Evolutionary conservation across 2,888 invertebrate species (phyloP).

Genomic region (Drosophila subquinaria): DNA sequence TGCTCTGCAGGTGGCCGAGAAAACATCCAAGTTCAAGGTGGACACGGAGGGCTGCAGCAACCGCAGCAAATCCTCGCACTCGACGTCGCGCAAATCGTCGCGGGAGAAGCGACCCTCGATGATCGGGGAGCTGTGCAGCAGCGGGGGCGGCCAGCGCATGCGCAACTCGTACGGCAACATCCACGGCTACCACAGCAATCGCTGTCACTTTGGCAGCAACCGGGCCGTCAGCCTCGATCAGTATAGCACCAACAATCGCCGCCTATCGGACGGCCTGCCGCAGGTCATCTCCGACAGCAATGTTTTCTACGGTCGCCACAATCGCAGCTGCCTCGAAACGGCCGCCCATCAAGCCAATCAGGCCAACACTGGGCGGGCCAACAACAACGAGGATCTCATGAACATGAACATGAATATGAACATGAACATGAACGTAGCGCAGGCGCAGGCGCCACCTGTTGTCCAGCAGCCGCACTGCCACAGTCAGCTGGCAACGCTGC

Average conservation of each 20-base stretch:
- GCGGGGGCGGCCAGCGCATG: constrained; percentile 84
- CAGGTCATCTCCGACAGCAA: constrained; percentile 86
- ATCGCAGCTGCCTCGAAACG: constrained; percentile 77
- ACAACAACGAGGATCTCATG: constrained; percentile 62
- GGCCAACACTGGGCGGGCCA: constrained; percentile 37
- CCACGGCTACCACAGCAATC: constrained; percentile 84
- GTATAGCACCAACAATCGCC: constrained; percentile 85
- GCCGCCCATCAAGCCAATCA: constrained; percentile 8
- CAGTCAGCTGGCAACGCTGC: constrained; percentile 12
- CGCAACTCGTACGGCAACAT: constrained; percentile 86
- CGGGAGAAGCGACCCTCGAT: constrained; percentile 87
- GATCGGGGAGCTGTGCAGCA: constrained; percentile 86
- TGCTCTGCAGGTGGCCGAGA: constrained; percentile 87
- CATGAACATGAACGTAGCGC: constrained; percentile 67
- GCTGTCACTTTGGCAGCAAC: constrained; percentile 85
- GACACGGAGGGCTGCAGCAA: constrained; percentile 89
- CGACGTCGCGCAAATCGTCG: constrained; percentile 90
- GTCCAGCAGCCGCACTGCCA: constrained; percentile 40
- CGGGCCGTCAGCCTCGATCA: constrained; percentile 86
- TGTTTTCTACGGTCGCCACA: constrained; percentile 85
- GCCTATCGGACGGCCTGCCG: constrained; percentile 85
- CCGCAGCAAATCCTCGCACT: constrained; percentile 88
- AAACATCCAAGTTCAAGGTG: constrained; percentile 91
- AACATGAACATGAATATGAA: constrained; percentile 73
- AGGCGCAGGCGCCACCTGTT: constrained; percentile 34